phyloP scores from a whole-genome alignment of 1,140 invertebrate genomes.

The Penaeus vannamei region DNA sequence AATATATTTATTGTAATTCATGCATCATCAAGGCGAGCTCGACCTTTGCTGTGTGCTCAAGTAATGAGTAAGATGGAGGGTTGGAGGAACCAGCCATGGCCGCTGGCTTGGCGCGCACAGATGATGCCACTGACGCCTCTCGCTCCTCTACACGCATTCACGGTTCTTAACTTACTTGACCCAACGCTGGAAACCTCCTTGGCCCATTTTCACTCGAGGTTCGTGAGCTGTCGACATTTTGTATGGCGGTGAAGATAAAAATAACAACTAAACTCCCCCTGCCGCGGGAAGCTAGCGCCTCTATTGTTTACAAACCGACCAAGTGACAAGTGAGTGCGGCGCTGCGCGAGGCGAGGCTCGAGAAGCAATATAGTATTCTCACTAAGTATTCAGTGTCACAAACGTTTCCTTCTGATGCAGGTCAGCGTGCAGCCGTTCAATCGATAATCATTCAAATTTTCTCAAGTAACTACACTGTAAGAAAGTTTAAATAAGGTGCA shows the following conservation, averaged over 20 bases:
- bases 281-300: slow-evolving; percentile 54
- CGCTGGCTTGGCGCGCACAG: slow-evolving; percentile 53
- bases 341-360: no score
- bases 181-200: slow-evolving; percentile 54
- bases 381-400: no score
- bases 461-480: no score
- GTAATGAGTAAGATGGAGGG: not conserved
- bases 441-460: no score
- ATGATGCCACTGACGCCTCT: not conserved
- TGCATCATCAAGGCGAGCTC: not conserved
- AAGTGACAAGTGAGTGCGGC: not conserved
- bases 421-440: no score
- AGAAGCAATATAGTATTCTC: no score
- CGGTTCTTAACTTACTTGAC: slow-evolving; percentile 43
- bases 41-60: not conserved
- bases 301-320: slow-evolving; percentile 63
- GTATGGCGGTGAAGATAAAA: slow-evolving; percentile 14
- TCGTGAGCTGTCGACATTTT: slow-evolving; percentile 43
- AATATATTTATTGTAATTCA: not conserved
- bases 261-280: slow-evolving; percentile 43
- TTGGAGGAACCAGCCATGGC: slow-evolving; percentile 20
- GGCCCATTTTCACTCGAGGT: slow-evolving; percentile 1
- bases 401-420: no score
- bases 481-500: no score
- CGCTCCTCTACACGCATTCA: not conserved